These are phyloP conservation scores for Achlya flavicornis DNA, from an alignment of 2,888 invertebrate species.

Conservation along the genomic window DNA sequence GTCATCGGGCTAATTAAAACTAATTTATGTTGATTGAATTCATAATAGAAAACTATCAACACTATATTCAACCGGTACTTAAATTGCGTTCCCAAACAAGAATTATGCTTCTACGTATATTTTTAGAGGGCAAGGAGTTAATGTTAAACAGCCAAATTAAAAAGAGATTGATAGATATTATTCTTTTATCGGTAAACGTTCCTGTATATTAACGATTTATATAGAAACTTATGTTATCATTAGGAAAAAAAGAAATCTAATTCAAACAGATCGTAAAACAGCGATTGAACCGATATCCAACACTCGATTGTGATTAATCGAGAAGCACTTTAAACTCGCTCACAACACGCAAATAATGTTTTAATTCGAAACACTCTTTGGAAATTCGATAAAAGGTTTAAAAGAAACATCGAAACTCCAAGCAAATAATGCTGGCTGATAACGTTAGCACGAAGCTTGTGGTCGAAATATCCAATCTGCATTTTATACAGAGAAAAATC, in stretches of 20 bases:
- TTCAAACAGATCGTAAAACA: slow-evolving; percentile 26
- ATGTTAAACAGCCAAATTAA: slow-evolving; percentile 1
- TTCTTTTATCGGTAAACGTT: background rate
- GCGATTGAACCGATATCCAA: slow-evolving; percentile 32
- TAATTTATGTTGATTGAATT: slow-evolving; percentile 82
- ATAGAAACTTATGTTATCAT: slow-evolving; percentile 1
- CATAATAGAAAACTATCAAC: slow-evolving; percentile 80
- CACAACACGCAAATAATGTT: slow-evolving; percentile 72
- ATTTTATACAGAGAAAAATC: slow-evolving; percentile 29
- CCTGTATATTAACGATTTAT: background rate
- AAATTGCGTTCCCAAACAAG: slow-evolving; percentile 38
- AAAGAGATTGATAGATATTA: slow-evolving; percentile 1
- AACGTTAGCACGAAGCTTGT: slow-evolving; percentile 61
- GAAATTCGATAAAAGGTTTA: slow-evolving; percentile 69
- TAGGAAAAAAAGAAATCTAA: background rate
- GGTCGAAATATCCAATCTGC: slow-evolving; percentile 41
- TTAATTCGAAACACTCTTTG: slow-evolving; percentile 73
- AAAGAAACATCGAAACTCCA: slow-evolving; percentile 70
- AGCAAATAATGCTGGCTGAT: slow-evolving; percentile 74
- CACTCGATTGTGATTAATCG: slow-evolving; percentile 59
- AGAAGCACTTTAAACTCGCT: slow-evolving; percentile 68
- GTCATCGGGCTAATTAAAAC: slow-evolving; percentile 73
- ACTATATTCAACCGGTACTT: slow-evolving; percentile 51
- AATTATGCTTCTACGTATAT: slow-evolving; percentile 26
- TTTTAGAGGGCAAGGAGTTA: background rate